Percentiles rank a stretch among this genome's conserved stretches.
Conservation (phyloP, 2,113 vertebrate genomes). For the Lepisosteus oculatus region DNA sequence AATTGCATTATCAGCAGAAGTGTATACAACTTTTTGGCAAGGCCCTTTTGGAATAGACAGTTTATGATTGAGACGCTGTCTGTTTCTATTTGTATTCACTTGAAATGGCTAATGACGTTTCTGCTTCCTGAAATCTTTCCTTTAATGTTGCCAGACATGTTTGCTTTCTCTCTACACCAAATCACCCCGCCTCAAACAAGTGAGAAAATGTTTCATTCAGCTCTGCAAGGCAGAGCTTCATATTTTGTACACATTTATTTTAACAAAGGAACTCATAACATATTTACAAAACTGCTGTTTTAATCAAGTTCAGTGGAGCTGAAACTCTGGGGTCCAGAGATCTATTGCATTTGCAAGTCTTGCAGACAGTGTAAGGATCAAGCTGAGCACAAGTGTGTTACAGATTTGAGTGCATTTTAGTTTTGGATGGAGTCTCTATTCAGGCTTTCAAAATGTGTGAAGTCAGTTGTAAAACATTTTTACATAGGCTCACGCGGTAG, state of each 20-base stretch:
- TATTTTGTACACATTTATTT: constrained; percentile 9
- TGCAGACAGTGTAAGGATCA: neutral
- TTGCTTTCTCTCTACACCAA: neutral
- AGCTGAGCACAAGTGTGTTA: neutral
- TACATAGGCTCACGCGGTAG: too few species aligned
- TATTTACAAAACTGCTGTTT: constrained; percentile 1
- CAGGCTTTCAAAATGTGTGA: too few species aligned
- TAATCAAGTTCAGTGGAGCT: constrained; percentile 4
- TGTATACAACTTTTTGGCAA: too few species aligned
- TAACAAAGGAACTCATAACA: constrained; percentile 13
- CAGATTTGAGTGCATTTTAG: too few species aligned
- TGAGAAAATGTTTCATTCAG: neutral
- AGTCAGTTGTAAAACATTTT: too few species aligned
- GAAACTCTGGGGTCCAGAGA: neutral
- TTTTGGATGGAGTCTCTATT: too few species aligned
- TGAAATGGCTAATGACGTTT: too few species aligned
- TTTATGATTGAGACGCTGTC: too few species aligned
- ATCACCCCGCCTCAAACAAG: neutral
- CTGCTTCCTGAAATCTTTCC: neutral
- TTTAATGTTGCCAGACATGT: neutral
- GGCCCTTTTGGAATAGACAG: too few species aligned
- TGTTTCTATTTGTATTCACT: too few species aligned
- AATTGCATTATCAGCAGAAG: too few species aligned
- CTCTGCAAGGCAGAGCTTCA: neutral
- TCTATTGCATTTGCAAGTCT: neutral